Percentiles rank a stretch among this genome's conserved stretches.
Evolutionary conservation across 2,888 invertebrate genomes (phyloP).

Genomic region (Agrotis exclamationis): DNA sequence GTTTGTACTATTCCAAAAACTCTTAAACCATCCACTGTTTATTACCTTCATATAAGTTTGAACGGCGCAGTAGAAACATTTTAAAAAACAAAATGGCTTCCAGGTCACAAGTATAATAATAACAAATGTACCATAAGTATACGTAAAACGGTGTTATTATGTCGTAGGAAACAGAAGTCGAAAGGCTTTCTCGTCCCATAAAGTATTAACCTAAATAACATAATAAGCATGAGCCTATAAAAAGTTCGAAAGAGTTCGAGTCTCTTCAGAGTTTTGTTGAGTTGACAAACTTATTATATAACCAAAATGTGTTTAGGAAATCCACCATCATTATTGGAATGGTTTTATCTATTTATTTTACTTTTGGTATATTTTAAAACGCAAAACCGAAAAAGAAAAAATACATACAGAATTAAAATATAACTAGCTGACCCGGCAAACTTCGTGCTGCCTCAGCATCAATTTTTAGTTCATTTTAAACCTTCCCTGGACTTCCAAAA

Average conservation of each 20-base stretch:
- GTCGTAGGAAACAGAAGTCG: slow-evolving; percentile 54
- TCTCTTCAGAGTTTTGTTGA: slow-evolving; percentile 55
- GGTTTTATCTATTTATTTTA: too few relatives aligned
- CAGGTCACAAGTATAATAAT: slow-evolving; percentile 47
- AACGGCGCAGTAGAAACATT: slow-evolving; percentile 8
- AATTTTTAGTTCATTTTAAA: too few relatives aligned
- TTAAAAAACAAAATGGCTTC: slow-evolving; percentile 33
- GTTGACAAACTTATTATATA: slow-evolving; percentile 68
- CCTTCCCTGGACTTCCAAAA: too few relatives aligned
- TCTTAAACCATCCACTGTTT: background rate
- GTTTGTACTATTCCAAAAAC: slow-evolving; percentile 1
- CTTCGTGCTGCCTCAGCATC: too few relatives aligned
- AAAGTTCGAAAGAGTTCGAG: slow-evolving; percentile 62
- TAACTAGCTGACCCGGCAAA: too few relatives aligned
- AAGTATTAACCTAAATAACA: slow-evolving; percentile 66
- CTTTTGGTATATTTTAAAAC: too few relatives aligned
- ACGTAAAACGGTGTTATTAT: slow-evolving; percentile 57
- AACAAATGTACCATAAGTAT: slow-evolving; percentile 47
- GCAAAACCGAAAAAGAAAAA: too few relatives aligned
- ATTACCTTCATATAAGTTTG: slow-evolving; percentile 16
- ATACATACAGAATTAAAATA: too few relatives aligned
- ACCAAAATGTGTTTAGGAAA: too few relatives aligned
- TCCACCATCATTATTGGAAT: too few relatives aligned
- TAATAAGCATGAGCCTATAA: too few relatives aligned
- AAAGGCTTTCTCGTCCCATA: slow-evolving; percentile 48